Evolutionary conservation across 1,140 invertebrate species (phyloP), one percentile per base, ranked within the genome.

Genomic region (Zaprionus inermis): DNA sequence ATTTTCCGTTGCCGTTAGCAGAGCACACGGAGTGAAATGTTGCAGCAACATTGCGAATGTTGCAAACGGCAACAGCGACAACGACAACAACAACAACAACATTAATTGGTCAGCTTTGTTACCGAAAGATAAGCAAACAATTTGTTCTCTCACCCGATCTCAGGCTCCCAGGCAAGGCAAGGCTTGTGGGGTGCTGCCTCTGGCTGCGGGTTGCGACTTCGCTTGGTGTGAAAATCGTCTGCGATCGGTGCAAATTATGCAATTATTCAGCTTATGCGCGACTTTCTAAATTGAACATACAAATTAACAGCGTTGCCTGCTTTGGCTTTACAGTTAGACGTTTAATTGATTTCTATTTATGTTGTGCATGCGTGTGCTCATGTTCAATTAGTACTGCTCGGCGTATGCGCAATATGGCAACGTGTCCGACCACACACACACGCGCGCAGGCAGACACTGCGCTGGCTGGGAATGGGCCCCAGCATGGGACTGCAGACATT

Each of bases 1-100:
- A 88, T 88, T 89, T 88, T 83, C 73, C 73, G 72, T 83, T 78
- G 72, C 83, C 83, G 83, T 89, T 88, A 88, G 76, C 84, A 82
- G 65, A 78, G 79, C 69, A 76, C 51, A 65, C 24, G 24, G 60
- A 71, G 63, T 54, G 28, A 44, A 68, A 77, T 86, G 83, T 83
- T 76, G 83, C 84, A 72, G 84, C 79, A 88, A 68, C 83, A 80
- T 89, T 69, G 79, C 65, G 54, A 64, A 72, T 63, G 67, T 74
- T 80, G 78, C 67, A 49, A 49, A 22, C 5, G 18, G 44, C 44
- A 49, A 49, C 67, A 60, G 28, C 66, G 60, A 28, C 36, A 41
- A 36, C 11, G 38, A 54, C 61, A 64, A 22, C 11, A 20, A 22
- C 66, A 44, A 22, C 59, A 64, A 11, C 51, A 86, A 80, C 77